phyloP scores from a whole-genome alignment of 1,140 invertebrate genomes.

The Propsilocerus akamusi region DNA sequence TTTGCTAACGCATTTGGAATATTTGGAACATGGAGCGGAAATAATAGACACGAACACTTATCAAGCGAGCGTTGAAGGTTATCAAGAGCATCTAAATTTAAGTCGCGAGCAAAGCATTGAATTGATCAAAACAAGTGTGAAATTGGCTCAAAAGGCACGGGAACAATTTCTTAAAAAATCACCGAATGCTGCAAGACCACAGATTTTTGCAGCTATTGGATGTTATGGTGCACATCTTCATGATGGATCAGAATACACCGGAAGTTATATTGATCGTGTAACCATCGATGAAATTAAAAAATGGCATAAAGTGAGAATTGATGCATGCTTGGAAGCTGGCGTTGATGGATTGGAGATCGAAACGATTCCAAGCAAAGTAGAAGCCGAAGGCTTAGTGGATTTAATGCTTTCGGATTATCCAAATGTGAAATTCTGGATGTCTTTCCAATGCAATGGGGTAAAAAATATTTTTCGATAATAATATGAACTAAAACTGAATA shows the following conservation, averaged over 20 bases:
- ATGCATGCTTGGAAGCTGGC: constrained; percentile 30
- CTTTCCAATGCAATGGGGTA: constrained; percentile 11
- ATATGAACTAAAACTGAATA: not conserved
- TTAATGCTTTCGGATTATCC: constrained; percentile 32
- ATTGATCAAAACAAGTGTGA: constrained; percentile 29
- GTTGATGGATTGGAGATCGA: constrained; percentile 41
- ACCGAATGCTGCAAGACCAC: constrained; percentile 8
- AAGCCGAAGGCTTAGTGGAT: constrained; percentile 33
- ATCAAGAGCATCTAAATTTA: constrained; percentile 27
- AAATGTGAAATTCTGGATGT: constrained; percentile 31
- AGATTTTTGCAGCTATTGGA: constrained; percentile 40
- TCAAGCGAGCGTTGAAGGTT: constrained; percentile 36
- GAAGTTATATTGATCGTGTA: constrained; percentile 32
- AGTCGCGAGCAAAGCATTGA: constrained; percentile 24
- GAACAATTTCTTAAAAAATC: constrained; percentile 12
- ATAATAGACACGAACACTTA: constrained; percentile 40
- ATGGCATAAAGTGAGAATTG: constrained; percentile 37
- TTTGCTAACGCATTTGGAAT: constrained; percentile 28
- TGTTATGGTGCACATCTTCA: constrained; percentile 41
- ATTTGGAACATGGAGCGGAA: constrained; percentile 32
- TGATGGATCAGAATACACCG: constrained; percentile 49
- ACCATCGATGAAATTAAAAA: constrained; percentile 27
- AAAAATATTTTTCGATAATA: constrained; percentile 8
- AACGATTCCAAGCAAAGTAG: constrained; percentile 37
- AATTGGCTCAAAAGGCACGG: constrained; percentile 18